Conservation (phyloP, 2,113 vertebrate species). For the Tamias sibiricus region DNA sequence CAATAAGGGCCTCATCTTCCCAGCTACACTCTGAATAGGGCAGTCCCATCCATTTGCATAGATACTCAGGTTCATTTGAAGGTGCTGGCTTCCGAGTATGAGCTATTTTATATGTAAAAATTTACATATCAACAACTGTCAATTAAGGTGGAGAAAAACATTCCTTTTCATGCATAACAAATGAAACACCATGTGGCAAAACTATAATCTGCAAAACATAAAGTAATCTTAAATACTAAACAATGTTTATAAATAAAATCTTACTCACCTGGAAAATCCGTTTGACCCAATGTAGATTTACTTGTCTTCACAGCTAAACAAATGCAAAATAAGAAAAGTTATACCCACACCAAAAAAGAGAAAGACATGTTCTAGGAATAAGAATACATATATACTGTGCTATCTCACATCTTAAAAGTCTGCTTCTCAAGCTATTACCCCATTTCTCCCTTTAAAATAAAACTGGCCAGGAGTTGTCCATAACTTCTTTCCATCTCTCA, state of each 20-base stretch:
- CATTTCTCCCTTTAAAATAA: neutral
- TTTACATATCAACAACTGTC: slow-evolving; percentile 53
- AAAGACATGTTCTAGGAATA: neutral
- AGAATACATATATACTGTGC: neutral
- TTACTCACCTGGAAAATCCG: slow-evolving; percentile 95
- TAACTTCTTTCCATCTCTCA: neutral
- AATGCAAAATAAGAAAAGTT: slow-evolving; percentile 60
- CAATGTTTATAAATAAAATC: neutral
- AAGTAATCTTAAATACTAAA: neutral
- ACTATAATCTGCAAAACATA: neutral
- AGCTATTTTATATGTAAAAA: slow-evolving; percentile 85
- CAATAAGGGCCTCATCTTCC: slow-evolving; percentile 96
- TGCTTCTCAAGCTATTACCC: neutral
- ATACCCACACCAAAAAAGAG: neutral
- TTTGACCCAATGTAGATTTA: slow-evolving; percentile 90
- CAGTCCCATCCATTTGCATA: slow-evolving; percentile 99
- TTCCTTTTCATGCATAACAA: neutral
- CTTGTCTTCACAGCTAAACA: slow-evolving; percentile 94
- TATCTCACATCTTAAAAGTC: neutral
- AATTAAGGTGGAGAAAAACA: neutral
- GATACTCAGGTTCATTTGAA: slow-evolving; percentile 95
- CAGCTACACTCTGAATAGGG: slow-evolving; percentile 98
- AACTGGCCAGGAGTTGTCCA: neutral
- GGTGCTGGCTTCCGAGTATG: slow-evolving; percentile 92
- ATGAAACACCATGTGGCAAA: neutral